phyloP scores from a whole-genome alignment of 1,140 invertebrate species.

The Drosophila ambigua region DNA sequence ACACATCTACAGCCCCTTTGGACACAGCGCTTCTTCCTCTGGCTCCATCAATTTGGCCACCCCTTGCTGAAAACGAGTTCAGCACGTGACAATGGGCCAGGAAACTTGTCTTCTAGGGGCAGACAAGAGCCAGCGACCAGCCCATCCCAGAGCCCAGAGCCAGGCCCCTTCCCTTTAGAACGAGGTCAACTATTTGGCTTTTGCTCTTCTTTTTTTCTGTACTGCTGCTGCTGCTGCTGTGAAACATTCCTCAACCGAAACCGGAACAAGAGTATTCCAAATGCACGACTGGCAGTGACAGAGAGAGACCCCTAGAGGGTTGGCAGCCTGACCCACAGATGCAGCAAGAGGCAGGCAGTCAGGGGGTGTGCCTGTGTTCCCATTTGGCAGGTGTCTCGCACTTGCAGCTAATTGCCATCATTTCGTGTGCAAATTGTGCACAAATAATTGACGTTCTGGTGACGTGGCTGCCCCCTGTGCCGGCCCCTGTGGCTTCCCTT shows the following conservation, averaged over 20 bases:
- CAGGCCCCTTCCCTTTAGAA: constrained; percentile 18
- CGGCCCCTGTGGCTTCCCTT: too few relatives aligned
- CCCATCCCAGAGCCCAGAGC: not conserved
- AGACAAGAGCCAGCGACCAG: too few relatives aligned
- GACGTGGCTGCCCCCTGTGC: too few relatives aligned
- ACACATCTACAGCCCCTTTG: too few relatives aligned
- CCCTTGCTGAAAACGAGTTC: constrained; percentile 35
- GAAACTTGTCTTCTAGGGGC: constrained; percentile 58
- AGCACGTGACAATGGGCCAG: constrained; percentile 69
- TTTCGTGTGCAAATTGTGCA: constrained; percentile 71
- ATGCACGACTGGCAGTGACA: too few relatives aligned
- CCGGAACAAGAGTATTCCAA: constrained; percentile 19
- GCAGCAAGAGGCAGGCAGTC: too few relatives aligned
- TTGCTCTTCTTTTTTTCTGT: not conserved
- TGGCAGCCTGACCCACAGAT: too few relatives aligned
- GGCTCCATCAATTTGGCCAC: constrained; percentile 13
- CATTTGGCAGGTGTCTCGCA: constrained; percentile 48
- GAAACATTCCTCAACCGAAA: constrained; percentile 7
- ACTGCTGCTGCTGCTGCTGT: not conserved
- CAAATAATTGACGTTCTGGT: constrained; percentile 33
- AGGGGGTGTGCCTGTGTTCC: constrained; percentile 6
- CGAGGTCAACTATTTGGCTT: constrained; percentile 44
- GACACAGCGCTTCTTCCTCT: not conserved
- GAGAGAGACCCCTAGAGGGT: too few relatives aligned
- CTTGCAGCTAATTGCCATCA: constrained; percentile 65